Evolutionary conservation across 2,113 vertebrate genomes (phyloP).

Genomic region (Gobiocypris rarus): DNA sequence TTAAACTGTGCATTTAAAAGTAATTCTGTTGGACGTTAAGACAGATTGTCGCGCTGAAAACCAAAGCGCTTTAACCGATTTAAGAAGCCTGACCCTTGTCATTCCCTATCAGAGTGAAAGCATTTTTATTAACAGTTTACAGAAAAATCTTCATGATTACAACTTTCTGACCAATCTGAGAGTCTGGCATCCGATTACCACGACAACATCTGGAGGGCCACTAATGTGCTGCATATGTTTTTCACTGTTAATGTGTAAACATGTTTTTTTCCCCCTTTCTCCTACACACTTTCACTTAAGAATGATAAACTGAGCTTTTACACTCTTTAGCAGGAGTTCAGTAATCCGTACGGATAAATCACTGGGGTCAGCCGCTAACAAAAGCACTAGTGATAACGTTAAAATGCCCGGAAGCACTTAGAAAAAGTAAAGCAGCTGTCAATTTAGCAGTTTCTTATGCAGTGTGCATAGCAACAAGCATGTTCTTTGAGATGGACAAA

Average conservation of each 20-base stretch:
- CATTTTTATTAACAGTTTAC: slow-evolving; percentile 42
- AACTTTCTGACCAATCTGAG: slow-evolving; percentile 46
- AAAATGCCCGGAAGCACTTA: slow-evolving; percentile 49
- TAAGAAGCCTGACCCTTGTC: slow-evolving; percentile 30
- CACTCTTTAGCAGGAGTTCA: slow-evolving; percentile 43
- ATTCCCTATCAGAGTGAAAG: slow-evolving; percentile 18
- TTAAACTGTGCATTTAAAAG: slow-evolving; percentile 22
- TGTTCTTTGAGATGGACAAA: background rate
- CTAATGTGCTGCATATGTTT: slow-evolving; percentile 52
- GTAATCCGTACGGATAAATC: slow-evolving; percentile 51
- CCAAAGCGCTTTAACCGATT: slow-evolving; percentile 28
- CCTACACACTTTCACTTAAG: slow-evolving; percentile 44
- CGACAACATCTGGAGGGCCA: slow-evolving; percentile 47
- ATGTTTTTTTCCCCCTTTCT: slow-evolving; percentile 46
- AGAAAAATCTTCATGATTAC: slow-evolving; percentile 39
- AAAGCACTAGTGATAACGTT: slow-evolving; percentile 39
- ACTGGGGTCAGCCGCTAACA: slow-evolving; percentile 19
- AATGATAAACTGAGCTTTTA: slow-evolving; percentile 50
- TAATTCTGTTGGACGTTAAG: slow-evolving; percentile 12
- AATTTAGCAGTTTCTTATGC: slow-evolving; percentile 31
- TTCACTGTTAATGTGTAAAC: slow-evolving; percentile 54
- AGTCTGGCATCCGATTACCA: slow-evolving; percentile 26
- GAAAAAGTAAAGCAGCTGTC: slow-evolving; percentile 56
- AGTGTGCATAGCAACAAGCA: slow-evolving; percentile 29
- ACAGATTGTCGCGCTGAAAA: slow-evolving; percentile 11